Base-by-base conservation (phyloP, 2,797 vertebrate species). In the Choloepus didactylus region DNA sequence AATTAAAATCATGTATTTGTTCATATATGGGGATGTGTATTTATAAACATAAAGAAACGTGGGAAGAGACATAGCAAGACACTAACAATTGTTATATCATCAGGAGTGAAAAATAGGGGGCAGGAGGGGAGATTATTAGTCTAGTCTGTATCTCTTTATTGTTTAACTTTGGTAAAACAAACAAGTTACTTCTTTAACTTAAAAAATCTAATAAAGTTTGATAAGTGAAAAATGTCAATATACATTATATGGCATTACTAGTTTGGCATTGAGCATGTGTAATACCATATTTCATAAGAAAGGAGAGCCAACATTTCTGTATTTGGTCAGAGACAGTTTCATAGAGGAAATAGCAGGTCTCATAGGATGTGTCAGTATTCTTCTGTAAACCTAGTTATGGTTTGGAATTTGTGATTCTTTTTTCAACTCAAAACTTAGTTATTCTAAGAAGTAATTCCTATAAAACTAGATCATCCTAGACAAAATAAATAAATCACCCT, bases 381-480 rank as follows among this genome's bases (percentile, higher is more conserved):
- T 60, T 67, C 14, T 95, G 0, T 66, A 90, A 82, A 72, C 16
- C 70, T 38, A 7, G 60, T 38, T 95, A 83, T 0, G 54, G 10
- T 76, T 96, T 75, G 44, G 10, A 85, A 35, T 72, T 89, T 89
- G 46, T 11, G 15, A 83, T 87, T 88, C 5, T 73, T 46, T 87
- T 88, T 56, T 67, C 7, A 59, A 49, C 51, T 79, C 67, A 84
- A 94, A 95, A 81, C 18, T 82, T 82, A 81, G 18, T n/a, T 95
- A 79, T 91, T 83, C 77, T 94, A 60, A 93, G 60, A 91, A 80
- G 64, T 88, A 82, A 85, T 92, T 81, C 44, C 29, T 83, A 21
- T 10, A 12, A 95, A 67, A 80, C 29, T 38, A 46, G 27, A n/a
- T 54, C 5, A 25, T 59, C 9, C 14, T 79, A 73, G 27, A 72